phyloP scores from a whole-genome alignment of 1,140 invertebrate genomes.

The Colletes gigas region DNA sequence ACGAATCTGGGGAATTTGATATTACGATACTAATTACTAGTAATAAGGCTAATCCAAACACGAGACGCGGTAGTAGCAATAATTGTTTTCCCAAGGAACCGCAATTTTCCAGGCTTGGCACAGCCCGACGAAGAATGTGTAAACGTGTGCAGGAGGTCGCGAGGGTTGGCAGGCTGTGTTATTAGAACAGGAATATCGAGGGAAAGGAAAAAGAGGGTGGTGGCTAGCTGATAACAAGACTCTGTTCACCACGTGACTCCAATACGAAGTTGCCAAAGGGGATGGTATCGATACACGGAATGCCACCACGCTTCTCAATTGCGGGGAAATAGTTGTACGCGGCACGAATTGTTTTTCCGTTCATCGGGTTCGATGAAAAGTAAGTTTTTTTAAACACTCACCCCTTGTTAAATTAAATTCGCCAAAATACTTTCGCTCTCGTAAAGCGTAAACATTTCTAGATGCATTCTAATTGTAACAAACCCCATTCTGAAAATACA shows the following conservation, averaged over 20 bases:
- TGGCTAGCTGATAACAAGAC: conserved; percentile 64
- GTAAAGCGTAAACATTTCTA: too few relatives aligned
- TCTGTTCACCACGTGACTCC: conserved; percentile 62
- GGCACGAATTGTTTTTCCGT: conserved; percentile 33
- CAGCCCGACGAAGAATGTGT: neutral
- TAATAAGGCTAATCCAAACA: neutral
- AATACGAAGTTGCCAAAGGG: conserved; percentile 48
- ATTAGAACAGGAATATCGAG: conserved; percentile 43
- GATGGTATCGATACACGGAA: conserved; percentile 59
- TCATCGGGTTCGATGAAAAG: too few relatives aligned
- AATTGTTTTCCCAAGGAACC: neutral
- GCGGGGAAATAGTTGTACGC: conserved; percentile 60
- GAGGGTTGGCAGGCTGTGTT: conserved; percentile 26
- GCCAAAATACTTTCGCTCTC: too few relatives aligned
- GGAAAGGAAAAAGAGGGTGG: conserved; percentile 34
- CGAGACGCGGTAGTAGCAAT: neutral
- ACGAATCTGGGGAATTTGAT: too few relatives aligned
- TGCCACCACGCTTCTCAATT: conserved; percentile 58
- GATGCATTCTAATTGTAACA: too few relatives aligned
- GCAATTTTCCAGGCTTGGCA: neutral
- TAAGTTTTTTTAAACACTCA: too few relatives aligned
- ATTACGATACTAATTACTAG: too few relatives aligned
- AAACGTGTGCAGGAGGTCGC: conserved; percentile 30
- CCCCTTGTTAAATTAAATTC: too few relatives aligned
- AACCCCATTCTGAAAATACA: too few relatives aligned